A percentile compares a stretch with the other conserved stretches of the same genome.
Evolutionary conservation across 1,140 invertebrate species (phyloP).

Genomic region (Chelonus insularis): DNA sequence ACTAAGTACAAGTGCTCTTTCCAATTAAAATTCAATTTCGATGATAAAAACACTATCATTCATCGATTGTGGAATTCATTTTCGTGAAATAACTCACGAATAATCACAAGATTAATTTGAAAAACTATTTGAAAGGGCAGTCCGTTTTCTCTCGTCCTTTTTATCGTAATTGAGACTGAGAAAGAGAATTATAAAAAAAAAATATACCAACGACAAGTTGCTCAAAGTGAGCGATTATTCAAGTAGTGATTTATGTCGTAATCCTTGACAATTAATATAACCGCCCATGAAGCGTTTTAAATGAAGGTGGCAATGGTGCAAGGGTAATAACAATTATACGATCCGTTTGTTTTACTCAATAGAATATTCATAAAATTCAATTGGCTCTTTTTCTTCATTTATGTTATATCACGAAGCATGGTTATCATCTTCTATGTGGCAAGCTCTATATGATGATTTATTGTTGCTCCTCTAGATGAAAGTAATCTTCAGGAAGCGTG

Average conservation of each 20-base stretch:
- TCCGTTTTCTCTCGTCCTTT: too few species aligned
- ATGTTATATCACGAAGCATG: background rate
- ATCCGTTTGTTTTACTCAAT: constrained; percentile 1
- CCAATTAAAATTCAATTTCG: constrained; percentile 12
- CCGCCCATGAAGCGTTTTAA: background rate
- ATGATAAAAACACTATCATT: too few species aligned
- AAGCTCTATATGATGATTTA: background rate
- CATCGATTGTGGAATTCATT: too few species aligned
- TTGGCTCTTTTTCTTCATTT: constrained; percentile 1
- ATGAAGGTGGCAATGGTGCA: constrained; percentile 8
- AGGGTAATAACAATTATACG: constrained; percentile 4
- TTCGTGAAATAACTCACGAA: too few species aligned
- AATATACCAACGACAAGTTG: background rate
- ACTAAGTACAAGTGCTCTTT: constrained; percentile 31
- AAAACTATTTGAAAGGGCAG: too few species aligned
- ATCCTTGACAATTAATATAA: constrained; percentile 21
- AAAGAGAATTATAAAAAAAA: too few species aligned
- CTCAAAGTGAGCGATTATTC: constrained; percentile 14
- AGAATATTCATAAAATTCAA: background rate
- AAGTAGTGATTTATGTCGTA: constrained; percentile 15
- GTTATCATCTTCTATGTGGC: background rate
- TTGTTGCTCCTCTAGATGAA: background rate
- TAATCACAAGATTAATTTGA: too few species aligned
- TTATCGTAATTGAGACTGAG: too few species aligned
- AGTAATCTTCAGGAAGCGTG: background rate